Percentiles rank a stretch among this genome's conserved stretches.
Conservation (phyloP, 2,797 vertebrate genomes). For the Coregonus suidteri region DNA sequence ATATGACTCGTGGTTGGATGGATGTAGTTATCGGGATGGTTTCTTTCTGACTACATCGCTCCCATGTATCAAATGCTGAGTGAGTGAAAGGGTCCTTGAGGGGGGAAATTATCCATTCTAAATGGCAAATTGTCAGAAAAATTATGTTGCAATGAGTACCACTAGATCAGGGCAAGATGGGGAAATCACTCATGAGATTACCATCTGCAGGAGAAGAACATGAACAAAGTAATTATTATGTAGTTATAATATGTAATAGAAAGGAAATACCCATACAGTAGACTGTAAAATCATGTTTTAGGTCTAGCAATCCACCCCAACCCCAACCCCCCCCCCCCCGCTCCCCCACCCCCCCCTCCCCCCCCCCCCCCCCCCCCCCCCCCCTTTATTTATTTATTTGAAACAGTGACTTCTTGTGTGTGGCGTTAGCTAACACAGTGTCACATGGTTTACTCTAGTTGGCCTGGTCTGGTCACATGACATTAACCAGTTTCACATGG, state of each 20-base stretch:
- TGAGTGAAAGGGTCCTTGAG: neutral
- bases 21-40: neutral
- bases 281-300: neutral
- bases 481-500: constrained; percentile 66
- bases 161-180: neutral
- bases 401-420: constrained; percentile 10
- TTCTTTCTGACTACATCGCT: neutral
- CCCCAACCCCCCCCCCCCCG: too few relatives aligned
- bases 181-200: neutral
- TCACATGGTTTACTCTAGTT: constrained; percentile 32
- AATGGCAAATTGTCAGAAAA: neutral
- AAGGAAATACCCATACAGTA: neutral
- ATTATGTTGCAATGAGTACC: neutral
- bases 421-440: neutral
- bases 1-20: neutral
- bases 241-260: neutral
- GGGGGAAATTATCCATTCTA: neutral
- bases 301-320: neutral
- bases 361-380: neutral
- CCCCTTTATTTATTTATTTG: neutral
- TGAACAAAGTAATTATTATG: neutral
- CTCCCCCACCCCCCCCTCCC: too few relatives aligned
- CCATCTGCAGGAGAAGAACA: neutral
- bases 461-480: constrained; percentile 62
- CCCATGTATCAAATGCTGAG: neutral